Base-by-base conservation (phyloP, 2,888 invertebrate species). In the Leptopilina syphax region DNA sequence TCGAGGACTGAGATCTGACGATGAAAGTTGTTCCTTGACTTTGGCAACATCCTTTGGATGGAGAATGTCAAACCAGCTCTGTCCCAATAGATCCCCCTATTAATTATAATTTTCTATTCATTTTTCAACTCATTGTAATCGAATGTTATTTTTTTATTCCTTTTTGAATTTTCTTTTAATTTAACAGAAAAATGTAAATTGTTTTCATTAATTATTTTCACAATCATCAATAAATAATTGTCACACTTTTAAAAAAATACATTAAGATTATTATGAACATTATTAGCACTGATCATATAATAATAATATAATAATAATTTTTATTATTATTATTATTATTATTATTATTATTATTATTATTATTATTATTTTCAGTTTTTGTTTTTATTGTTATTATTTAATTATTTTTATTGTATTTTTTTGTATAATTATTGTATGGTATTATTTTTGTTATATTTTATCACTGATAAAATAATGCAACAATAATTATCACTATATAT, bases 1-100 rank as follows among this genome's bases (percentile, higher is more conserved):
- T 65, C 98, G 93, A 0, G 98, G 97, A 86, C 96, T 96, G 84
- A 97, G 94, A 92, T 98, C 98, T 0, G 97, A 96, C 0, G 98
- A 96, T 0, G 97, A 97, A 6, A 98, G 93, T 92, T 98, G 98
- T 90, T 98, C 98, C 91, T 98, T 98, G 6, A 98, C 97, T 92
- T 98, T 98, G 80, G 96, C 96, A 60, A 98, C 96, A 92, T 98
- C 98, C 91, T 98, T 97, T 0, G 98, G 98, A 91, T 98, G 98
- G 67, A 98, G 93, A 84, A 98, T 97, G 92, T 98, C 98, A 91
- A 98, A 98, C 94, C 98, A 94, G 90, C 97, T 98, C 92, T 98
- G 98, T 0, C 98, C 98, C 81, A 98, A 91, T 77, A 98, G 93
- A 90, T 98, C 98, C 79, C 95, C 94, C 96, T 97, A 93, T 73